Conservation (phyloP, 1,140 invertebrate genomes). For the Camponotus vicinus region DNA sequence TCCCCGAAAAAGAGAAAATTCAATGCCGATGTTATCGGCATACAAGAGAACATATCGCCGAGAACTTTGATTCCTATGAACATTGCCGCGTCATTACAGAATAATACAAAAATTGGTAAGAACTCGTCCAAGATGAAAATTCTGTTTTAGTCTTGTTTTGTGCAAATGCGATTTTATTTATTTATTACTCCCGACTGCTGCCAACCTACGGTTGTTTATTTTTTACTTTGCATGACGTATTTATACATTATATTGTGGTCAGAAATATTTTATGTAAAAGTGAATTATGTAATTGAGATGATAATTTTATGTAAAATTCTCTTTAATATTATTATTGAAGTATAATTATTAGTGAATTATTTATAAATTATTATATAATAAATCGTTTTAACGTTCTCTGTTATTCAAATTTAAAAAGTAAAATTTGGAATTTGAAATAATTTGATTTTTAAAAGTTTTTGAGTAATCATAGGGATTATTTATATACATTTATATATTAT, state of each 20-base stretch:
- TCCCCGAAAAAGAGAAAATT: slow-evolving; percentile 84
- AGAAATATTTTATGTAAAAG: background rate
- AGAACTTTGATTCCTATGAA: slow-evolving; percentile 73
- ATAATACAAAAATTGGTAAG: slow-evolving; percentile 82
- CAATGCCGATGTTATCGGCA: slow-evolving; percentile 73
- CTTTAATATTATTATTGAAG: no score
- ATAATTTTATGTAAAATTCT: background rate
- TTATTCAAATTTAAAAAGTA: no score
- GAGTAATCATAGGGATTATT: background rate
- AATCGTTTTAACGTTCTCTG: no score
- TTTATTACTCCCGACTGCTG: no score
- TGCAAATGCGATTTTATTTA: background rate
- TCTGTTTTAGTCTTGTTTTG: background rate
- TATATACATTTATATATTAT: background rate
- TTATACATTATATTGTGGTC: no score
- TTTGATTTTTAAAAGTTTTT: background rate
- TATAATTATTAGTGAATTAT: no score
- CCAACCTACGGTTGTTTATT: no score
- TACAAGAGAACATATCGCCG: slow-evolving; percentile 65
- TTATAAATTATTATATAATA: no score
- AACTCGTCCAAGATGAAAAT: slow-evolving; percentile 1
- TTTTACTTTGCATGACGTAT: no score
- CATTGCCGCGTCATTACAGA: slow-evolving; percentile 76
- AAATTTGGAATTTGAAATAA: background rate
- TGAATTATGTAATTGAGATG: no score